Conservation (phyloP, 2,888 invertebrate species). For the Perizoma affinitatum region DNA sequence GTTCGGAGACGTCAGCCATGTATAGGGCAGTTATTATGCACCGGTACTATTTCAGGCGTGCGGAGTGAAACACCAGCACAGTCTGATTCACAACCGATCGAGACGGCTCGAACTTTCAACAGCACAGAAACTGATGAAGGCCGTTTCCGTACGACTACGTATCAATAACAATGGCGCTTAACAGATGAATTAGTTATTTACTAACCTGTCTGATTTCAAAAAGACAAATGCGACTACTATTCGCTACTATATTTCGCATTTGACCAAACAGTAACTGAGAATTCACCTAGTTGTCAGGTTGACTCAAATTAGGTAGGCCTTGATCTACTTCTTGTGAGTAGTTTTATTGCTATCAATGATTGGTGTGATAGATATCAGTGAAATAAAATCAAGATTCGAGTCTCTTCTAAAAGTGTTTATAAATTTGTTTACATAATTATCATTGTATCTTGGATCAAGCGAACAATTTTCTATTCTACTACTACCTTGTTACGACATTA, state of each 20-base stretch:
- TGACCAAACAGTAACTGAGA: conserved; percentile 24
- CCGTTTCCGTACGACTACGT: conserved; percentile 37
- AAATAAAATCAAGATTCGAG: no score
- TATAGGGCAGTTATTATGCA: conserved; percentile 67
- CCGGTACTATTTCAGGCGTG: conserved; percentile 72
- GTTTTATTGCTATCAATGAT: conserved; percentile 25
- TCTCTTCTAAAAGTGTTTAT: no score
- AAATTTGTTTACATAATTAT: no score
- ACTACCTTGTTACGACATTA: conserved; percentile 8
- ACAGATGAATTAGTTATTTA: conserved; percentile 3
- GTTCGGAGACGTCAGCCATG: conserved; percentile 52
- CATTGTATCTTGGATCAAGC: no score
- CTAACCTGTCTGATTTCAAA: background rate
- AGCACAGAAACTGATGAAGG: conserved; percentile 69
- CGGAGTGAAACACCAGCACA: conserved; percentile 65
- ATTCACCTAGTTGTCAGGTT: conserved; percentile 18
- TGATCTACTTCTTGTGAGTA: conserved; percentile 35
- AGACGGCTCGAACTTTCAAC: conserved; percentile 70
- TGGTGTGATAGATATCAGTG: conserved; percentile 1
- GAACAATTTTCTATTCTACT: background rate
- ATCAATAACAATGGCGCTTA: conserved; percentile 24
- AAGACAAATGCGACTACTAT: conserved; percentile 1
- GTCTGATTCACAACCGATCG: conserved; percentile 71
- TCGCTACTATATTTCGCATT: conserved; percentile 22
- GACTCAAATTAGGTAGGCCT: conserved; percentile 25